phyloP scores from a whole-genome alignment of 2,113 vertebrate genomes.

The Arenaria interpres region DNA sequence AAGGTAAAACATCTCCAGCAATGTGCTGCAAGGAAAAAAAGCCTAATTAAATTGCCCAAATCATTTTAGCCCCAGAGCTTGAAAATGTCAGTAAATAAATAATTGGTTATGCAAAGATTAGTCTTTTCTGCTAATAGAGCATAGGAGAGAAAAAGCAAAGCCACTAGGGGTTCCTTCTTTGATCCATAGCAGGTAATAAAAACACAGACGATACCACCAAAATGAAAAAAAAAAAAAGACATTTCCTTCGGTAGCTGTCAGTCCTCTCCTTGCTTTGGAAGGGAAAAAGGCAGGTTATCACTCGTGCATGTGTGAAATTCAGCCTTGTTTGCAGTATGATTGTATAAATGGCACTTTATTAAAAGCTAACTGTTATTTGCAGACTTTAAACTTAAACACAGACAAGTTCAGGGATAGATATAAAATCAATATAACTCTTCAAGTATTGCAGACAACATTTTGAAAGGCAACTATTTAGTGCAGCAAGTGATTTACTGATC shows the following conservation, averaged over 20 bases:
- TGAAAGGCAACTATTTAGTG: background rate
- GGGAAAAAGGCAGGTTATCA: conserved; percentile 21
- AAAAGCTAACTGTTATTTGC: conserved; percentile 39
- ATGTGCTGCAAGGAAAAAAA: background rate
- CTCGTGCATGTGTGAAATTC: conserved; percentile 14
- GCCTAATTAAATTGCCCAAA: background rate
- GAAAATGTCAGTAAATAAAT: conserved; percentile 46
- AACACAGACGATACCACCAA: background rate
- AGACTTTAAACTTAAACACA: conserved; percentile 25
- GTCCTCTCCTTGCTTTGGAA: conserved; percentile 8
- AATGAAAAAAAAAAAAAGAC: background rate
- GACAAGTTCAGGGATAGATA: conserved; percentile 5
- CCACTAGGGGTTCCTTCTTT: background rate
- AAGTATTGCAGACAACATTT: conserved; percentile 16
- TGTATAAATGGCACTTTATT: conserved; percentile 60
- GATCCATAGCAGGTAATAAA: background rate
- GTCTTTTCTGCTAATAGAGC: background rate
- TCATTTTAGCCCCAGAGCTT: background rate
- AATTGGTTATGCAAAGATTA: conserved; percentile 15
- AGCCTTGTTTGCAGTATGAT: conserved; percentile 56
- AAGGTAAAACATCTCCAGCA: background rate
- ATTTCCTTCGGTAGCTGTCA: background rate
- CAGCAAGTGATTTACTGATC: conserved; percentile 24
- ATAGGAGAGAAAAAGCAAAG: background rate
- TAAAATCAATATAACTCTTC: conserved; percentile 46